Evolutionary conservation across 1,140 invertebrate genomes (phyloP), one percentile per base, ranked within the genome.

Genomic region (Lasioglossum baleicum): DNA sequence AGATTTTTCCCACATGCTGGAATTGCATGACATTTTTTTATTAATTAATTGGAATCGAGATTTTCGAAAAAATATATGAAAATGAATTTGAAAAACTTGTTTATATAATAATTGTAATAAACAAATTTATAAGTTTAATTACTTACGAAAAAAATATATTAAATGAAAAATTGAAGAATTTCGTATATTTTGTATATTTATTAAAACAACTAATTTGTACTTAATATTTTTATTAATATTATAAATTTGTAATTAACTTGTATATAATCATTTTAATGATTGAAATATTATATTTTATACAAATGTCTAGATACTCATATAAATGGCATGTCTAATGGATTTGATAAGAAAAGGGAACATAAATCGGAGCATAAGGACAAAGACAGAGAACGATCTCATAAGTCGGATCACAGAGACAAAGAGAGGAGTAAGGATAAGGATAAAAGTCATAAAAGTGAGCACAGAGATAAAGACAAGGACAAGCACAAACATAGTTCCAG

Each of bases 261-360:
- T 26, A 44, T 53, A 63, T 42, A 6, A 44, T 42, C 6, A 64
- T 26, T n/a, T 56, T 26, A 4, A 17, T 2, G 44, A 67, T 10
- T 42, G 2, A 15, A 35, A 22, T 26, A 31, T 17, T 65, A 7
- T 26, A 6, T 60, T 0, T 53, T 20, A 0, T 20, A 0, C 53
- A 58, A 71, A 67, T 72, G 53, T 78, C 11, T 72, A 93, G 92
- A 93, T 89, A 84, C 88, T 88, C 94, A 95, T 91, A 92, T 96
- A 92, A 96, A 96, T 92, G 96, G 96, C 48, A 93, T 96, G 88
- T 95, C 95, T 75, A 95, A 96, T 91, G 95, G 95, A 72, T 96
- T 94, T 86, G 94, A 94, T 60, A 94, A 94, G 20, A 95, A 95
- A 84, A 95, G 95, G 83, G 95, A 95, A 84, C 95, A 96, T 90